Percentiles rank a stretch among this genome's conserved stretches.
These are phyloP conservation scores for Plecotus auritus DNA, from an alignment of 2,113 vertebrate species.

Conservation along the genomic window DNA sequence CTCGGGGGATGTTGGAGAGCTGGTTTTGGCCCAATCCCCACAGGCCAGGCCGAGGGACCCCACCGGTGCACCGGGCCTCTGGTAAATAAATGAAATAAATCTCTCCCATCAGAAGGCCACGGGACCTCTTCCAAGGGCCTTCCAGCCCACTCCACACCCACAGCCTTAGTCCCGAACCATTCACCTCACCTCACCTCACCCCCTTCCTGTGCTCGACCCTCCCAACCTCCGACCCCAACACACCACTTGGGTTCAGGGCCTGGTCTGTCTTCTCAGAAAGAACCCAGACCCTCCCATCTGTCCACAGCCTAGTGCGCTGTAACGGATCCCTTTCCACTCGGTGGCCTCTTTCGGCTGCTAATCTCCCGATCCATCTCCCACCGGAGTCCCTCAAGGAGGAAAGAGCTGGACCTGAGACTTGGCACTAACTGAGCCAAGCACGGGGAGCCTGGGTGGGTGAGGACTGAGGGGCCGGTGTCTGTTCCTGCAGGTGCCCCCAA, in stretches of 20 bases:
- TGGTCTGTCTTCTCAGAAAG: not conserved
- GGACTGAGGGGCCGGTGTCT: not conserved
- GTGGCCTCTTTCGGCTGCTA: not conserved
- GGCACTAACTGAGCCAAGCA: not conserved
- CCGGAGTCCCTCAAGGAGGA: not conserved
- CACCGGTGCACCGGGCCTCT: too few relatives aligned
- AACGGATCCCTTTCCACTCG: not conserved
- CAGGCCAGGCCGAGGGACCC: too few relatives aligned
- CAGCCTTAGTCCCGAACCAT: not conserved
- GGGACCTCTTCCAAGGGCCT: not conserved
- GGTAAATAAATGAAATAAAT: too few relatives aligned
- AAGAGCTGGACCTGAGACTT: not conserved
- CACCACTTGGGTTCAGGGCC: not conserved
- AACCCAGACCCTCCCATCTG: not conserved
- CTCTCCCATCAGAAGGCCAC: not conserved
- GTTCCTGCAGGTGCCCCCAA: accelerated
- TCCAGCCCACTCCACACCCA: not conserved
- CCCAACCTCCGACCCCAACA: not conserved
- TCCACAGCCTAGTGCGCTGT: not conserved
- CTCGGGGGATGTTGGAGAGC: too few relatives aligned
- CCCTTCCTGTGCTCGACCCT: not conserved
- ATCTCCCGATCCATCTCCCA: not conserved
- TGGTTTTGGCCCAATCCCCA: too few relatives aligned
- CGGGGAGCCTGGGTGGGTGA: not conserved
- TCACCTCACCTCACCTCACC: not conserved